Percentiles rank a stretch among this genome's conserved stretches.
These are phyloP conservation scores for Porites australiensis DNA, from an alignment of 64 coral and sea anemone genomes.

Conservation along the genomic window DNA sequence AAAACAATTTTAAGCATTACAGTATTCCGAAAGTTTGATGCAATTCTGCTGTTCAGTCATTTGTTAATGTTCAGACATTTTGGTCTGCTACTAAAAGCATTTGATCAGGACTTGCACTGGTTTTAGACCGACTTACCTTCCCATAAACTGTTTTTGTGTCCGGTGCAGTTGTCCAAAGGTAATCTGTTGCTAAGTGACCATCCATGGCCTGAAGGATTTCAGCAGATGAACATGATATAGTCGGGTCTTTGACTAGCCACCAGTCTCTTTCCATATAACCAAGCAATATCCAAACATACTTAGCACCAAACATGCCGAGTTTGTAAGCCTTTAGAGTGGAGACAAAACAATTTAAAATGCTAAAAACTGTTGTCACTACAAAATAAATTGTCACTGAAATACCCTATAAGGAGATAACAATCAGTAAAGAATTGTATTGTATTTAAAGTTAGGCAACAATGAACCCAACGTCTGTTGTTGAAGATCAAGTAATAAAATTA, in stretches of 20 bases:
- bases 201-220: conserved; percentile 75
- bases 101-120: no score
- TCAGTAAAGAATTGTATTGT: no score
- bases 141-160: conserved; percentile 66
- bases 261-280: conserved; percentile 86
- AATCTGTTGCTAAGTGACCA: conserved; percentile 84
- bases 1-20: no score
- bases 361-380: no score
- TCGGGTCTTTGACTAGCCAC: conserved; percentile 71
- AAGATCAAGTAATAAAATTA: not conserved
- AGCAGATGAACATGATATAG: conserved; percentile 66
- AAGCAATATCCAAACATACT: conserved; percentile 76
- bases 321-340: conserved; percentile 71
- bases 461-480: no score
- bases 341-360: not conserved
- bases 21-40: no score
- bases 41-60: no score
- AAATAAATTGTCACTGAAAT: no score
- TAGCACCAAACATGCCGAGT: conserved; percentile 79
- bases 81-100: no score
- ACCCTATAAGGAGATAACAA: no score
- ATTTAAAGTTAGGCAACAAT: no score
- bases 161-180: conserved; percentile 68
- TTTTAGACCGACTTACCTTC: conserved; percentile 40
- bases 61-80: no score